These are phyloP conservation scores for Temnothorax curvispinosus DNA, from an alignment of 1,140 invertebrate genomes.

Conservation along the genomic window DNA sequence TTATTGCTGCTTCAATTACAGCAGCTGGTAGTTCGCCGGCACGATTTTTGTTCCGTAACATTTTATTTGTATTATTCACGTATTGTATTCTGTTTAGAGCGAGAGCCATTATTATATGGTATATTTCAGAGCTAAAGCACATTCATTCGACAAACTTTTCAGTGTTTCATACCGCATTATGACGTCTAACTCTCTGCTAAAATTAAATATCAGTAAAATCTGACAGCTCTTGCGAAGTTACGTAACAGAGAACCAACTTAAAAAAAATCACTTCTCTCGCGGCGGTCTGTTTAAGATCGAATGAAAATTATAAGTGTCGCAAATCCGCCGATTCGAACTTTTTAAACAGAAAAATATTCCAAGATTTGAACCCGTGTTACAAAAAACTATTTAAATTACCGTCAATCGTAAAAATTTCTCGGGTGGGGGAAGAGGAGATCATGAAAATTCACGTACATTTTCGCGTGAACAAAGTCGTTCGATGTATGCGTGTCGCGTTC, in stretches of 20 bases:
- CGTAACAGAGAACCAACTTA: neutral
- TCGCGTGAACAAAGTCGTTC: conserved; percentile 61
- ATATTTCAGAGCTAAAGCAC: neutral
- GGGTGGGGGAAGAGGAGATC: neutral
- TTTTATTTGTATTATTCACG: conserved; percentile 5
- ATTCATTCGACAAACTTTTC: conserved; percentile 24
- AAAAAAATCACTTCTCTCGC: neutral
- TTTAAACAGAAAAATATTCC: neutral
- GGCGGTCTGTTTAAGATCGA: neutral
- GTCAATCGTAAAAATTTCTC: conserved; percentile 1
- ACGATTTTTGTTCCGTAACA: conserved; percentile 1
- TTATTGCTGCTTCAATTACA: conserved; percentile 17
- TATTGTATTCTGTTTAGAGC: neutral
- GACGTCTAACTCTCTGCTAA: neutral
- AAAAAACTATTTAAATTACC: neutral
- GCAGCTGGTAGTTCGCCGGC: neutral
- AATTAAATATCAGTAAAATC: conserved; percentile 28
- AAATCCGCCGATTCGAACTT: neutral
- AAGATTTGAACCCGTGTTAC: neutral
- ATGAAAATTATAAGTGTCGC: neutral
- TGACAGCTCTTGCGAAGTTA: neutral
- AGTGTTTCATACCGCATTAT: conserved; percentile 9
- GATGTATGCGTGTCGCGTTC: conserved; percentile 13
- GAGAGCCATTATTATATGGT: neutral
- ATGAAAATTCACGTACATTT: conserved; percentile 2